Evolutionary conservation across 1,140 invertebrate species (phyloP).

Genomic region (Chionoecetes opilio): DNA sequence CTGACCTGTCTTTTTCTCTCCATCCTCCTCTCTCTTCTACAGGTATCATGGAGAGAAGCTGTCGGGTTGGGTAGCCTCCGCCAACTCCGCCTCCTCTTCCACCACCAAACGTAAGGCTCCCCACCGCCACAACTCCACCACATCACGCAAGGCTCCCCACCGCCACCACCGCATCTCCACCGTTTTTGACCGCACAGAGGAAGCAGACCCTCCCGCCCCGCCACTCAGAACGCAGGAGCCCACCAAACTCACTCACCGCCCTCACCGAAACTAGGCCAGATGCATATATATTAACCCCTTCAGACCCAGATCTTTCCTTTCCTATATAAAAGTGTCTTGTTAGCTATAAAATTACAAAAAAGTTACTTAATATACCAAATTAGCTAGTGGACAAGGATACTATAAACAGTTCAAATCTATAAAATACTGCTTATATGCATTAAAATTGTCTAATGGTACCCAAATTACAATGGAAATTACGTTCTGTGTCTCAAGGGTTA

Average conservation of each 20-base stretch:
- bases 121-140: not conserved
- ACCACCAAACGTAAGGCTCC: not conserved
- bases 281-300: no score
- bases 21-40: not conserved
- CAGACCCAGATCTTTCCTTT: no score
- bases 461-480: no score
- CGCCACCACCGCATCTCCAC: conserved; percentile 55
- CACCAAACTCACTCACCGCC: conserved; percentile 60
- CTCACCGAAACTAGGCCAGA: not conserved
- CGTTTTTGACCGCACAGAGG: conserved; percentile 45
- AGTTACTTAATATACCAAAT: no score
- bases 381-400: no score
- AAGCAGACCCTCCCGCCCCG: conserved; percentile 40
- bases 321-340: no score
- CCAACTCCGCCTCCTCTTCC: not conserved
- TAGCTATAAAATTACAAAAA: no score
- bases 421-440: no score
- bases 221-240: conserved; percentile 54
- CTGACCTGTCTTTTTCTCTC: no score
- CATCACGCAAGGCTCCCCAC: not conserved
- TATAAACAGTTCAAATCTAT: no score
- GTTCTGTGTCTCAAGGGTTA: no score
- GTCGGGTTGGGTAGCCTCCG: conserved; percentile 23
- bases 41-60: conserved; percentile 69
- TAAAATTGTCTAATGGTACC: no score